These are phyloP conservation scores for Drosophila malerkotliana DNA, from an alignment of 1,140 invertebrate species.

Conservation along the genomic window DNA sequence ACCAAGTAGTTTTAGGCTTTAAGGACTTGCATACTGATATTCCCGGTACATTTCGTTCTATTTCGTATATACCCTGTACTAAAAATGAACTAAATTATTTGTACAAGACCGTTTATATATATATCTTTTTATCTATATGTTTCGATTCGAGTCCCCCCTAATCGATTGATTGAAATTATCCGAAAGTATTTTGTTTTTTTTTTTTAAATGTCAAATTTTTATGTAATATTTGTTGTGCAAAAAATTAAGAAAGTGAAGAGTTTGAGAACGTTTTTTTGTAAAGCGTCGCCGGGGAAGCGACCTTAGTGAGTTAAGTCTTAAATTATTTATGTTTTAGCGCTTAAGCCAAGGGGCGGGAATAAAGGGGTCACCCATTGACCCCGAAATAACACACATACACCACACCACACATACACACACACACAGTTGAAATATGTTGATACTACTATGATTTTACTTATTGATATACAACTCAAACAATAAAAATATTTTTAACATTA, in stretches of 20 bases:
- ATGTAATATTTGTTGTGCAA: conserved; percentile 26
- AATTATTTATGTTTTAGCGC: conserved; percentile 70
- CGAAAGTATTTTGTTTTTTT: conserved; percentile 63
- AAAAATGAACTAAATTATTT: conserved; percentile 50
- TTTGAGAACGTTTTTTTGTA: conserved; percentile 31
- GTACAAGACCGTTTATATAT: conserved; percentile 12
- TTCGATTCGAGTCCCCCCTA: conserved; percentile 29
- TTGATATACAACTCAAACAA: conserved; percentile 50
- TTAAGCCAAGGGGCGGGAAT: conserved; percentile 40
- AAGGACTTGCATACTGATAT: conserved; percentile 11
- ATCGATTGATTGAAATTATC: conserved; percentile 68
- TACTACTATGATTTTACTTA: conserved; percentile 56
- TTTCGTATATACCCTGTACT: conserved; percentile 15
- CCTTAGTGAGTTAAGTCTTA: conserved; percentile 44
- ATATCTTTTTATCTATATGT: not conserved
- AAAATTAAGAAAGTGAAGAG: conserved; percentile 3
- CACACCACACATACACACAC: conserved; percentile 11
- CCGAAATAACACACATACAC: conserved; percentile 9
- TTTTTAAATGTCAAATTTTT: conserved; percentile 18
- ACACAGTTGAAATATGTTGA: conserved; percentile 51
- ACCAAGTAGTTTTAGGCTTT: conserved; percentile 6
- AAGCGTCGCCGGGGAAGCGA: conserved; percentile 22
- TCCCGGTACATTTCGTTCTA: conserved; percentile 8
- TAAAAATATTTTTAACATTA: conserved; percentile 52
- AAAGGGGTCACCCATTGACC: conserved; percentile 1